Evolutionary conservation across 2,888 invertebrate genomes (phyloP), one percentile per base, ranked within the genome.

Genomic region (Neoaliturus tenellus): DNA sequence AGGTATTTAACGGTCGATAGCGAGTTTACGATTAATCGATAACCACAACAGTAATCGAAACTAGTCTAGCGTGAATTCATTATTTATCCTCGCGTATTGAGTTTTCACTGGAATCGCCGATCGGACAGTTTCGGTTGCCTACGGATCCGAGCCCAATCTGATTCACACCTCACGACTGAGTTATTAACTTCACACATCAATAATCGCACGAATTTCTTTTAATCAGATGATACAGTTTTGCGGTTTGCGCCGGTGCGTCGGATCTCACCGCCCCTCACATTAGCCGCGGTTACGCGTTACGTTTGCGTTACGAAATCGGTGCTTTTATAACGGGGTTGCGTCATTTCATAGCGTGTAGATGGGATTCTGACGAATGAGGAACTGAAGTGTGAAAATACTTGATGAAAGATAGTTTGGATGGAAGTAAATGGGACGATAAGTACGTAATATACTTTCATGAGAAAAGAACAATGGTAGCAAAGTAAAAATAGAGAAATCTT

Each of bases 41-140:
- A 75, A 44, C 25, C n/a, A 44, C 20, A 48, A 23, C 75, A 75
- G 75, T 75, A 75, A 75, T 75, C 75, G 75, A 75, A 75, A 75
- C 75, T 75, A 75, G 75, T 75, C 75, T 75, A 75, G 75, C 75
- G 75, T 75, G 75, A 75, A 75, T 75, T 75, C 75, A 75, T 75
- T 75, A 75, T 75, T 75, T 48, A 75, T 75, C 35, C 75, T 5
- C 10, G 71, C 17, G 44, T 75, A 75, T 75, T 75, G 75, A 75
- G 75, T 75, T 75, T 75, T 75, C 75, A 75, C 48, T 25, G 41
- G 35, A 41, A 71, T 71, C 71, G 31, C 28, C 2, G 75, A 75
- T 75, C 75, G 25, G 75, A 44, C 75, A 41, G 48, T 75, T 75
- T 48, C 35, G 75, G 48, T n/a, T 23, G 71, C 41, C 71, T 35